Evolutionary conservation across 2,113 vertebrate species (phyloP).

Genomic region (Onychostruthus taczanowskii): DNA sequence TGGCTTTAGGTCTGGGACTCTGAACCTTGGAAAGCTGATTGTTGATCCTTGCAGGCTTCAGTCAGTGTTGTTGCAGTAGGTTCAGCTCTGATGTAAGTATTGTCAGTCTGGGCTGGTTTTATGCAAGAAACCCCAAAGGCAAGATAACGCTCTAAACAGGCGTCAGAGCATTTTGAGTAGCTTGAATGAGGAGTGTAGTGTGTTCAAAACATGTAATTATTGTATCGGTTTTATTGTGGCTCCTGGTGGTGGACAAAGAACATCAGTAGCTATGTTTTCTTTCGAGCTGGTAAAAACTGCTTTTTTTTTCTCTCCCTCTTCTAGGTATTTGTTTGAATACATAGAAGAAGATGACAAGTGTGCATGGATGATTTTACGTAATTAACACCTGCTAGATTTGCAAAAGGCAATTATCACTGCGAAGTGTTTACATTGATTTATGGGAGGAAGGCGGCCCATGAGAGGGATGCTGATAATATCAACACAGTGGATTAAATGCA

Average conservation of each 20-base stretch:
- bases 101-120: neutral
- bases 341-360: slow-evolving; percentile 62
- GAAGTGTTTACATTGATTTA: slow-evolving; percentile 73
- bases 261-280: neutral
- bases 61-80: neutral
- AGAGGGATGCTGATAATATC: slow-evolving; percentile 77
- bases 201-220: neutral
- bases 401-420: slow-evolving; percentile 57
- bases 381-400: slow-evolving; percentile 64
- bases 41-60: neutral
- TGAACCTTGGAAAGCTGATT: neutral
- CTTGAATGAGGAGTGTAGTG: neutral
- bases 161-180: neutral
- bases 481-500: slow-evolving; percentile 76
- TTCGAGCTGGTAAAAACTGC: slow-evolving; percentile 10
- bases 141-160: neutral
- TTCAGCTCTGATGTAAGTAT: fast-evolving
- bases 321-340: slow-evolving; percentile 62
- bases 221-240: neutral
- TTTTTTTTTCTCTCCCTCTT: neutral
- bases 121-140: neutral
- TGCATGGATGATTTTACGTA: slow-evolving; percentile 49
- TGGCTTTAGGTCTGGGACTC: neutral
- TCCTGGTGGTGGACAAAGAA: neutral
- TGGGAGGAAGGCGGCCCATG: slow-evolving; percentile 66